Conservation (phyloP, 2,888 invertebrate genomes). For the Ischnura elegans region DNA sequence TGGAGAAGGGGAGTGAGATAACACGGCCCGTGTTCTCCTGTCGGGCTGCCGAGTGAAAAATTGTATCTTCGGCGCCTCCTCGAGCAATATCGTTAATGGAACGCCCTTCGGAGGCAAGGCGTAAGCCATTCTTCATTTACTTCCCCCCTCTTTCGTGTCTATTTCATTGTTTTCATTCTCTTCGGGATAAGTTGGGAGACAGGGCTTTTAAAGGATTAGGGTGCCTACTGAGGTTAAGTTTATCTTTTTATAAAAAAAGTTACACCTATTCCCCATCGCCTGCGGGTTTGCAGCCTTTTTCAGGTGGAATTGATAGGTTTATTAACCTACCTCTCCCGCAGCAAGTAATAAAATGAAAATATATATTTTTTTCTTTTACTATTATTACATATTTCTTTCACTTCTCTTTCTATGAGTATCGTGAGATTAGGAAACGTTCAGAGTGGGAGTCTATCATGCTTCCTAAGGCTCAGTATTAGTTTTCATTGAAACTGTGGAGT, state of each 20-base stretch:
- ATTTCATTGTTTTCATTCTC: too few species aligned
- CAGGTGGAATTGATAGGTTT: background rate
- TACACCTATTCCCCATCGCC: too few species aligned
- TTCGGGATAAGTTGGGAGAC: too few species aligned
- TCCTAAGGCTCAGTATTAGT: background rate
- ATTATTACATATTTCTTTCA: too few species aligned
- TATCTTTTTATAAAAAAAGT: background rate
- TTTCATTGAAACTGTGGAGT: background rate
- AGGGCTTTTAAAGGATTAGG: background rate
- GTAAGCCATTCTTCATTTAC: background rate
- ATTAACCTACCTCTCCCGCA: background rate
- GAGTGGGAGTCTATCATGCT: background rate
- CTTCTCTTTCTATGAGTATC: background rate
- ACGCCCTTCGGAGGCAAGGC: background rate
- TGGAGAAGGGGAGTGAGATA: too few species aligned
- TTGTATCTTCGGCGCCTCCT: background rate
- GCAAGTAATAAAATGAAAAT: background rate
- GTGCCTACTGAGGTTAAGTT: background rate
- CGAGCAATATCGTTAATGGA: conserved; percentile 7
- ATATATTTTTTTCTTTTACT: background rate
- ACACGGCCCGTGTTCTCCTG: background rate
- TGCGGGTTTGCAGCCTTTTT: background rate
- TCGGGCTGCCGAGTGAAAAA: background rate
- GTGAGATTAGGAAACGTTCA: background rate
- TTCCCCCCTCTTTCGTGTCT: background rate